Evolutionary conservation across 2,888 invertebrate genomes (phyloP).

Genomic region (Parasteatoda lunata): DNA sequence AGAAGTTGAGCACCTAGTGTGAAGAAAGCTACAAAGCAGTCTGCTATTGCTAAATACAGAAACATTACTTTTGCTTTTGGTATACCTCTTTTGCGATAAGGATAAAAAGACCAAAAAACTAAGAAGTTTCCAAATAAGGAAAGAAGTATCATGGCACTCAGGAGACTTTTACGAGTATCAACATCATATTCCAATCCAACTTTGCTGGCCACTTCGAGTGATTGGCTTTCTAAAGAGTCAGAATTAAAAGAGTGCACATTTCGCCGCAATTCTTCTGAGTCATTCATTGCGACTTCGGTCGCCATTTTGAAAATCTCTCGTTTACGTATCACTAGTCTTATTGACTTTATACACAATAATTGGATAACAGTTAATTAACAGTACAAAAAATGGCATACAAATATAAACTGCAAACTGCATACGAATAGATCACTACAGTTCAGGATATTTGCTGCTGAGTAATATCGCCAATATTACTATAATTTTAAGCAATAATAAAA

Average conservation of each 20-base stretch:
- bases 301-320: not conserved
- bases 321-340: no score
- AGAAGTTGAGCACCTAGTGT: conserved; percentile 72
- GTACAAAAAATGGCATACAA: no score
- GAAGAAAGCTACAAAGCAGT: conserved; percentile 42
- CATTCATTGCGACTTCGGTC: not conserved
- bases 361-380: no score
- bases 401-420: no score
- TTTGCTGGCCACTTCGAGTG: not conserved
- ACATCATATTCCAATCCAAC: conserved; percentile 52
- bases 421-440: no score
- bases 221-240: not conserved
- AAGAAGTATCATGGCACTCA: conserved; percentile 34
- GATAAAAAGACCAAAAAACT: conserved; percentile 7
- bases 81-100: conserved; percentile 10
- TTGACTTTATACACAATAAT: no score
- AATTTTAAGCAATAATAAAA: no score
- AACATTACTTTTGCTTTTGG: conserved; percentile 50
- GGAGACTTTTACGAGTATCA: conserved; percentile 21
- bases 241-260: not conserved
- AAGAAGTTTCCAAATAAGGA: conserved; percentile 41
- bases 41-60: conserved; percentile 49
- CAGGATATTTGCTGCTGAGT: no score
- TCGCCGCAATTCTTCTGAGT: not conserved
- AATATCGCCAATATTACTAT: no score